Evolutionary conservation across 2,113 vertebrate species (phyloP), one percentile per base, ranked within the genome.

Genomic region (Merops nubicus): DNA sequence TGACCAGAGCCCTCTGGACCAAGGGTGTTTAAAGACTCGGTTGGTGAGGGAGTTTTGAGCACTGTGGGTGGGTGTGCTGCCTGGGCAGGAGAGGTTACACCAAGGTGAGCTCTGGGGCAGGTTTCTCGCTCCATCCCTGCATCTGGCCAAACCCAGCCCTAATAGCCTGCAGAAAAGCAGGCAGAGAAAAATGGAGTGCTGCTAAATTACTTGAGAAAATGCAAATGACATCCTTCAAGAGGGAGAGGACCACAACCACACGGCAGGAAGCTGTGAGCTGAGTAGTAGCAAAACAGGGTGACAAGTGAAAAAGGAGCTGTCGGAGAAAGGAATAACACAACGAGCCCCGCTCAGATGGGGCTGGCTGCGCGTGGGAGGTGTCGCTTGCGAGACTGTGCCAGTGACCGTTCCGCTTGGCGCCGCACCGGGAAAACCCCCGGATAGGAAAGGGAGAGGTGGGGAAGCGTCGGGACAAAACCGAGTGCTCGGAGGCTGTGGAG

Each of bases 261-360:
- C 54, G 1, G 84, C 82, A 95, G 95, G 92, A 96, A 93, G 96
- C 96, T 94, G 95, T 65, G 85, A 96, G 93, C 85, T 95, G 88
- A 94, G 88, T 96, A 95, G 96, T 96, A 97, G 92, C 96, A 95
- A 96, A 96, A 95, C 96, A 96, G 89, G 91, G 93, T 97, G 96
- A 96, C 96, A 96, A 95, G 96, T 96, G 96, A 96, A 95, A 96
- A 96, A 94, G 94, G 96, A 97, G 81, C 94, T 96, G 94, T 96
- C 82, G 85, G 81, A 75, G 91, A 68, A 96, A 96, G 78, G 88
- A 93, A 85, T 96, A 95, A 95, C 96, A 97, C 93, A 93, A 29
- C 87, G 73, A 96, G 91, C 91, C 94, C 91, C 0, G 62, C 94
- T 93, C 42, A 8, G 87, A 94, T 95, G 81, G 87, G 95, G 91